Base-by-base conservation (phyloP, 2,888 invertebrate genomes). In the Oligia strigilis region DNA sequence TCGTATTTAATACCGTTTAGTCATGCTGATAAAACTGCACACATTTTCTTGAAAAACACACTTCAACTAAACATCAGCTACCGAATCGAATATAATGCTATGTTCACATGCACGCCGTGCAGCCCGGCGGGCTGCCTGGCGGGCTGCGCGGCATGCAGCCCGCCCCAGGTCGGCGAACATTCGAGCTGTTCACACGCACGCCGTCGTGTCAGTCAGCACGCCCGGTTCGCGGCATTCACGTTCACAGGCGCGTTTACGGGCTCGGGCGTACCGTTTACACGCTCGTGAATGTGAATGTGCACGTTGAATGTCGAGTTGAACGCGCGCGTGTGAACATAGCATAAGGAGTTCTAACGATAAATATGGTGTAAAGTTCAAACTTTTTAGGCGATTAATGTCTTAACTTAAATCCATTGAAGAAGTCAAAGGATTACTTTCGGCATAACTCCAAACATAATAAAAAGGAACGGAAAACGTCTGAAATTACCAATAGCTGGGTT, bases 11-110 rank as follows among this genome's bases (percentile, higher is more conserved):
- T 46, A 40, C 36, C 29, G 14, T 52, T 72, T 77, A 71, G 73
- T n/a, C 40, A 76, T 19, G 72, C 60, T 83, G 84, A 80, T 80
- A 83, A 58, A 80, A 80, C 29, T 14, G 60, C 40, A 55, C 55
- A 67, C 19, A 78, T 70, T 65, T 69, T 52, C 23, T 40, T 52
- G 69, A 83, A 72, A 69, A 75, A 72, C 43, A 66, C 14, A 58
- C 40, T 80, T 75, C 14, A 43, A 75, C 40, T 43, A 36, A 66
- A 46, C 17, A 60, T 55, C 19, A 52, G 19, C 19, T 40, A 70
- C 55, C n/a, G 40, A 72, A 82, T 65, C 36, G 14, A 77, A 65
- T 65, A 5, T 40, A n/a, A n/a, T n/a, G n/a, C n/a, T n/a, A n/a
- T n/a, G n/a, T n/a, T n/a, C n/a, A n/a, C n/a, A n/a, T n/a, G n/a